Conservation (phyloP, 2,113 vertebrate species). For the Acrocephalus arundinaceus region DNA sequence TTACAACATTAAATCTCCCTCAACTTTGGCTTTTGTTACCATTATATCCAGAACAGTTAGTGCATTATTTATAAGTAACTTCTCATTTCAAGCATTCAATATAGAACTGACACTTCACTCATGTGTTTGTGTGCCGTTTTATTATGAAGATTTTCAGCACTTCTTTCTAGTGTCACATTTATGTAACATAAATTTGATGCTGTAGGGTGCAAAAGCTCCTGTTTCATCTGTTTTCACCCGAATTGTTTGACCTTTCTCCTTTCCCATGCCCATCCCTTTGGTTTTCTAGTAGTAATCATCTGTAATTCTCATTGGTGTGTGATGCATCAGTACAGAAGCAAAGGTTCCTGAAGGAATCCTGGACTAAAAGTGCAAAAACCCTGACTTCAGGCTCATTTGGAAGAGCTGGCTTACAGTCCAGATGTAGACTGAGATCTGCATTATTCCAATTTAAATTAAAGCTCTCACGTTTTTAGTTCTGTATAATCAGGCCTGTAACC, state of each 20-base stretch:
- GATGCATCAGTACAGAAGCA: background rate
- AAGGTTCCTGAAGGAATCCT: background rate
- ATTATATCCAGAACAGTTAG: background rate
- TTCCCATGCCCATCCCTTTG: background rate
- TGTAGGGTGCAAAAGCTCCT: background rate
- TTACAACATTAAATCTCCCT: background rate
- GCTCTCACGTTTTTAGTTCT: background rate
- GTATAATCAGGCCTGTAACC: background rate
- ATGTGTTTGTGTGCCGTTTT: background rate
- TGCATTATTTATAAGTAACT: background rate
- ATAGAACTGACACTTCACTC: background rate
- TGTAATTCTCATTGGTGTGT: background rate
- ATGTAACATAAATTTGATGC: background rate
- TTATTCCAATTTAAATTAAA: background rate
- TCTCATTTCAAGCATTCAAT: background rate
- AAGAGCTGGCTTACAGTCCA: background rate
- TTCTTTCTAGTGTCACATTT: background rate
- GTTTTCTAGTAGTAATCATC: background rate
- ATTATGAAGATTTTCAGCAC: background rate
- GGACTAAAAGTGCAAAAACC: background rate
- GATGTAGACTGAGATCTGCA: background rate
- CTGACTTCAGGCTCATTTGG: background rate
- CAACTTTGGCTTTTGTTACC: background rate
- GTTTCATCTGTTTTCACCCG: background rate
- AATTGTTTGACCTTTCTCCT: background rate